Base-by-base conservation (phyloP, 2,888 invertebrate genomes). In the Stegophylla sp. region DNA sequence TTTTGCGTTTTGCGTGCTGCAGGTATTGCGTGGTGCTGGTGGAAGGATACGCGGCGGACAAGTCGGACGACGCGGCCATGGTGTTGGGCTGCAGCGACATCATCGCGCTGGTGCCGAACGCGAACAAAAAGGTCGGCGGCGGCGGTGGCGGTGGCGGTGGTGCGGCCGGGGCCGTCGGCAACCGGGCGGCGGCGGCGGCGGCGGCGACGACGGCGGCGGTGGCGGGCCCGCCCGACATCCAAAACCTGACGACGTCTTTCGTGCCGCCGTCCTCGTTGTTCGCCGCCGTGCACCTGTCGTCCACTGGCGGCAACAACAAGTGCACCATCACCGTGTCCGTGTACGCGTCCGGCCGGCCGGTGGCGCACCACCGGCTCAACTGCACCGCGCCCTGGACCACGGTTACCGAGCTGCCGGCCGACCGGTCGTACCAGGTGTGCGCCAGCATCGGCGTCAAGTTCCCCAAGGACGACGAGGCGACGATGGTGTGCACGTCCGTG, bases 11-110 rank as follows among this genome's bases (percentile, higher is more conserved):
- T 12, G 3, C 3, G 28, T 28, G 84, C 84, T n/a, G 85, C 89
- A 91, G 28, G 91, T 91, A 79, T 85, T 92, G 92, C 85, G 88
- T 92, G 81, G 91, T 91, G 2, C 86, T 93, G 5, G 88, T 92
- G 84, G 91, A 91, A 85, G 90, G 88, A 81, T 88, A 84, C 83
- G 86, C 86, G 20, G 86, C 86, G 20, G 88, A 87, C 84, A 86
- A 71, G 26, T 63, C 88, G 3, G 92, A 91, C 34, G 89, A 90
- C 81, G 87, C 91, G 0, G 89, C 91, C 0, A 86, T 92, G 2
- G 90, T 92, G 0, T 86, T 92, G 1, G 93, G 92, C 0, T 91
- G 91, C 85, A 90, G 90, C 63, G 90, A 91, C 82, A 87, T 90
- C 17, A 87, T 90, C 23, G 87, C 88, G 0, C 85, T 90, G 34